Conservation (phyloP, 2,797 vertebrate genomes). For the Centropyge bicolor region DNA sequence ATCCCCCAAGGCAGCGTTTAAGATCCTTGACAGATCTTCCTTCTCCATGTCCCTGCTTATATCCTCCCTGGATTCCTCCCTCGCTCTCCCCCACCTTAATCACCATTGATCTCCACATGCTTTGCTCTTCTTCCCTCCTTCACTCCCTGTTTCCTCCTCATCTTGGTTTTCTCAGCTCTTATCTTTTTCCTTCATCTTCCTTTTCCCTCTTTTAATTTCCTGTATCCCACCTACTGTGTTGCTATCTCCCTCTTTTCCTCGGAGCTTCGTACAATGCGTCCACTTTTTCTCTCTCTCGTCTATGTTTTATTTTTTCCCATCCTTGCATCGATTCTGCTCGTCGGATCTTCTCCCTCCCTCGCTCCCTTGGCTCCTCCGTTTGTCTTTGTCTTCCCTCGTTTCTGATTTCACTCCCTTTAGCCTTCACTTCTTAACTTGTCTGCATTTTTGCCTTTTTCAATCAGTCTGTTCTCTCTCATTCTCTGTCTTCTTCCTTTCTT, state of each 20-base stretch:
- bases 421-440: not conserved
- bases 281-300: not conserved
- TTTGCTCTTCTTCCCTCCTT: not conserved
- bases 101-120: conserved; percentile 56
- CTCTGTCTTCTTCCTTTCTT: not conserved
- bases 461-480: conserved; percentile 1
- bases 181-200: not conserved
- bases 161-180: conserved; percentile 16
- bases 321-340: conserved; percentile 2
- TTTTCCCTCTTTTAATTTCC: conserved; percentile 36
- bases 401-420: conserved; percentile 23
- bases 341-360: not conserved
- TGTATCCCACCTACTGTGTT: conserved; percentile 12
- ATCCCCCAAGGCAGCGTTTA: not conserved
- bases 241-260: not conserved
- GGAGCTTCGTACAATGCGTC: conserved; percentile 18
- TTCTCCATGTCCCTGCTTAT: conserved; percentile 19
- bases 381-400: conserved; percentile 7
- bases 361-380: not conserved
- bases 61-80: conserved; percentile 39
- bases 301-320: not conserved
- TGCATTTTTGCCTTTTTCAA: not conserved
- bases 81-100: conserved; percentile 44
- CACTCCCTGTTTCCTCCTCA: not conserved
- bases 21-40: conserved; percentile 38